Percentiles rank a stretch among this genome's conserved stretches.
Conservation (phyloP, 1,140 invertebrate species). For the Calycopis cecrops region DNA sequence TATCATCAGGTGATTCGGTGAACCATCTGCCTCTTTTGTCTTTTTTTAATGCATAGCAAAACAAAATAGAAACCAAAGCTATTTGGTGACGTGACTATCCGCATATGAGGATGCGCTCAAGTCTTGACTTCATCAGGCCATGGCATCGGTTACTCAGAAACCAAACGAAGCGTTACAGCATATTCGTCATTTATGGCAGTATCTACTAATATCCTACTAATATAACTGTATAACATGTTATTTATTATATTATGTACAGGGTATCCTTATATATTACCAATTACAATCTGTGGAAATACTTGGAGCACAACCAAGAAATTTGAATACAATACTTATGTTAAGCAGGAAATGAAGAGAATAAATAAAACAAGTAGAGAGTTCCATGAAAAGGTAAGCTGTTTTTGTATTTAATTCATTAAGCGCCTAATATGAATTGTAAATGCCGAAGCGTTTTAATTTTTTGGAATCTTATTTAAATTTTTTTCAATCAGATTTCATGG, state of each 20-base stretch:
- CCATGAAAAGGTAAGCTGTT: conserved; percentile 1
- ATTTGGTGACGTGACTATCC: no score
- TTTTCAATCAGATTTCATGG: conserved; percentile 4
- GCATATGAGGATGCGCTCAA: no score
- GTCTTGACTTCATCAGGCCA: no score
- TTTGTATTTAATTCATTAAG: conserved; percentile 2
- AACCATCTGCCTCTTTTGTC: no score
- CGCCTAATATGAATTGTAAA: conserved; percentile 2
- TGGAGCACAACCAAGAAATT: conserved; percentile 43
- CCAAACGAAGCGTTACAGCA: no score
- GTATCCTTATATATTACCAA: conserved; percentile 44
- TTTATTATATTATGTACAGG: conserved; percentile 37
- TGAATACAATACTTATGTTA: conserved; percentile 38
- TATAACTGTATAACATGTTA: neutral
- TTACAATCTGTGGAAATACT: conserved; percentile 32
- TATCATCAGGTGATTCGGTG: no score
- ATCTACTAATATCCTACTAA: neutral
- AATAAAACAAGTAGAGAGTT: neutral
- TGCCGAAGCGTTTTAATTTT: neutral
- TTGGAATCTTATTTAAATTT: neutral
- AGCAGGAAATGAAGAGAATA: conserved; percentile 47
- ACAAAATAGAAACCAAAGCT: no score
- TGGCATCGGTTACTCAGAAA: no score
- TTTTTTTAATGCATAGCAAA: no score
- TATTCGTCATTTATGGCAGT: no score